Evolutionary conservation across 2,888 invertebrate species (phyloP).

Genomic region (Thalpophila matura): DNA sequence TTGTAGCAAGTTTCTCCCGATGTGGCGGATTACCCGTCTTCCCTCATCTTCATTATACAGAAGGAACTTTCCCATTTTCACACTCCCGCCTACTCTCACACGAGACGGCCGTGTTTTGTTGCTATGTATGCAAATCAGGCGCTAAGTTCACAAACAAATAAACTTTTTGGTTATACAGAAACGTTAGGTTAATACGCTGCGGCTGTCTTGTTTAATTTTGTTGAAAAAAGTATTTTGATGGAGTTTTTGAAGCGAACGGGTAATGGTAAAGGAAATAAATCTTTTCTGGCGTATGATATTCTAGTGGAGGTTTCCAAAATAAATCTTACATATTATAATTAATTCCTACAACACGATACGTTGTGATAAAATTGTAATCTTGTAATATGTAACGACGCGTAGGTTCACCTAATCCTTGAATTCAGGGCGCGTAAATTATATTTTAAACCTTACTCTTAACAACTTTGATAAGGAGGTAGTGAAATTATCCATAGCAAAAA

Average conservation of each 20-base stretch:
- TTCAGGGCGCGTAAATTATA: no score
- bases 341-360: no score
- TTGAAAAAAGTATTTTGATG: constrained; percentile 58
- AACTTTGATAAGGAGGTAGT: no score
- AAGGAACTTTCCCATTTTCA: constrained; percentile 82
- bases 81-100: constrained; percentile 77
- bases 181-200: constrained; percentile 70
- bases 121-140: constrained; percentile 86
- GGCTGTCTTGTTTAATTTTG: constrained; percentile 69
- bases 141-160: constrained; percentile 85
- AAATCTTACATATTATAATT: no score
- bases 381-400: no score
- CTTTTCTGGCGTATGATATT: neutral
- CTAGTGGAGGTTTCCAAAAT: no score
- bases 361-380: no score
- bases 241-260: constrained; percentile 55
- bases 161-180: constrained; percentile 79
- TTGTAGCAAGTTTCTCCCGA: constrained; percentile 79
- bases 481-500: no score
- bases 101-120: constrained; percentile 74
- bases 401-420: no score
- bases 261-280: constrained; percentile 29
- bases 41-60: constrained; percentile 88
- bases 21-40: constrained; percentile 84
- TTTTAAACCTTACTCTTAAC: no score